A percentile compares a stretch with the other conserved stretches of the same genome.
Evolutionary conservation across 2,113 vertebrate species (phyloP).

Genomic region (Amazona guildingii): DNA sequence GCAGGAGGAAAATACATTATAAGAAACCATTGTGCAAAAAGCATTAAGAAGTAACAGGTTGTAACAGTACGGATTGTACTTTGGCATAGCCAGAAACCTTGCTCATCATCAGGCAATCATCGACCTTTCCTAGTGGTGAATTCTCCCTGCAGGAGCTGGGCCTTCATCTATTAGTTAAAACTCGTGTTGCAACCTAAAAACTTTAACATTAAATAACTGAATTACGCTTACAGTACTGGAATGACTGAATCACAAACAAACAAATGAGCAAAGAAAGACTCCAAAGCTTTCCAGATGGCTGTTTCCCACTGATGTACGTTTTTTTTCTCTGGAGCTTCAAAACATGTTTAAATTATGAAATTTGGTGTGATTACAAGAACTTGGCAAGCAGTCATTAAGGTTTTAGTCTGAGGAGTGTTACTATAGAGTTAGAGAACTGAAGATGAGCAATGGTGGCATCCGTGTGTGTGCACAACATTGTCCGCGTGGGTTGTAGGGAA

Average conservation of each 20-base stretch:
- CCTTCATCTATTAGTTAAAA: neutral
- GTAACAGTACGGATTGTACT: neutral
- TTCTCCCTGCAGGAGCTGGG: neutral
- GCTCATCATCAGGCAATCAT: neutral
- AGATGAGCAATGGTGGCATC: neutral
- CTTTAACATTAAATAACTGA: conserved; percentile 29
- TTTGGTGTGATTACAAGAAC: conserved; percentile 55
- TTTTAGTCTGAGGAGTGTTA: conserved; percentile 39
- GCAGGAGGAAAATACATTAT: neutral
- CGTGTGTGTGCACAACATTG: accelerated
- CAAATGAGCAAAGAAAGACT: conserved; percentile 57
- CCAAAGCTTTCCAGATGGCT: conserved; percentile 61
- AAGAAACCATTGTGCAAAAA: neutral
- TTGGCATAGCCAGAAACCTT: neutral
- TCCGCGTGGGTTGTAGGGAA: neutral
- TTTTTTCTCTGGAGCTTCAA: conserved; percentile 46
- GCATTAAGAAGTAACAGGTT: neutral
- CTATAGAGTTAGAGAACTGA: conserved; percentile 5
- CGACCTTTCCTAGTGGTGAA: neutral
- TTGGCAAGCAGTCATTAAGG: conserved; percentile 46
- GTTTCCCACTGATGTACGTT: conserved; percentile 49
- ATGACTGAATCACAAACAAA: conserved; percentile 56
- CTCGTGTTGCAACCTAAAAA: neutral
- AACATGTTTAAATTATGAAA: conserved; percentile 57
- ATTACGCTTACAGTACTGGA: neutral